Evolutionary conservation across 2,797 vertebrate genomes (phyloP).

Genomic region (Tympanoctomys barrerae): DNA sequence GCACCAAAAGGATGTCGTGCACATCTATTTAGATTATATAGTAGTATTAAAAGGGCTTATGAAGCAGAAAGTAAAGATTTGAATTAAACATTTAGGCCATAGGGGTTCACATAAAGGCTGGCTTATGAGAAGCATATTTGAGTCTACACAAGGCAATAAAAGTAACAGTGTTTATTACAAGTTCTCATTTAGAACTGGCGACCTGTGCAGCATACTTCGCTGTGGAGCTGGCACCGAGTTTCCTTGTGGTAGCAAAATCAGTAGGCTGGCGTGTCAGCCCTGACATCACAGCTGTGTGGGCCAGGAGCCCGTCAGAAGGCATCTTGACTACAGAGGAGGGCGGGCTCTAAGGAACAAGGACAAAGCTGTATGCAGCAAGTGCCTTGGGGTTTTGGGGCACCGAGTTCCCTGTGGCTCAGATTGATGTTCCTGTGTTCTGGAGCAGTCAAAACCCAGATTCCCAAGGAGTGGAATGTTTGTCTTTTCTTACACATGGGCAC

Average conservation of each 20-base stretch:
- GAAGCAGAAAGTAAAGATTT: slow-evolving; percentile 77
- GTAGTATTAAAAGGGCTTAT: slow-evolving; percentile 72
- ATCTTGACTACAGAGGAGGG: slow-evolving; percentile 20
- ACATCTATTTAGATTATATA: slow-evolving; percentile 62
- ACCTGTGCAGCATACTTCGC: background rate
- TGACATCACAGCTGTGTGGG: background rate
- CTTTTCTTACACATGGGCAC: background rate
- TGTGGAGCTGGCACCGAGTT: background rate
- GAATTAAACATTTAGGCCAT: slow-evolving; percentile 75
- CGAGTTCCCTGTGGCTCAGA: slow-evolving; percentile 69
- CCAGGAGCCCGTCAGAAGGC: background rate
- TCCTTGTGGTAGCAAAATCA: background rate
- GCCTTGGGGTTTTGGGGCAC: slow-evolving; percentile 49
- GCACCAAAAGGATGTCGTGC: slow-evolving; percentile 37
- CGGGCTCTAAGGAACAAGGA: background rate
- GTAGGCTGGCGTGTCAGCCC: background rate
- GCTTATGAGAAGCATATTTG: slow-evolving; percentile 63
- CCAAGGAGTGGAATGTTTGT: background rate
- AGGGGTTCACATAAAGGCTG: slow-evolving; percentile 68
- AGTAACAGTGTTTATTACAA: slow-evolving; percentile 48
- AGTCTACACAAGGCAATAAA: slow-evolving; percentile 50
- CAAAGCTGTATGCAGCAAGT: slow-evolving; percentile 37
- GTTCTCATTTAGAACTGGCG: background rate
- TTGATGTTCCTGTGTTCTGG: slow-evolving; percentile 42
- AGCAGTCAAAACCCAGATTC: slow-evolving; percentile 40